Base-by-base conservation (phyloP, 2,888 invertebrate species). In the Troides oblongomaculatus region DNA sequence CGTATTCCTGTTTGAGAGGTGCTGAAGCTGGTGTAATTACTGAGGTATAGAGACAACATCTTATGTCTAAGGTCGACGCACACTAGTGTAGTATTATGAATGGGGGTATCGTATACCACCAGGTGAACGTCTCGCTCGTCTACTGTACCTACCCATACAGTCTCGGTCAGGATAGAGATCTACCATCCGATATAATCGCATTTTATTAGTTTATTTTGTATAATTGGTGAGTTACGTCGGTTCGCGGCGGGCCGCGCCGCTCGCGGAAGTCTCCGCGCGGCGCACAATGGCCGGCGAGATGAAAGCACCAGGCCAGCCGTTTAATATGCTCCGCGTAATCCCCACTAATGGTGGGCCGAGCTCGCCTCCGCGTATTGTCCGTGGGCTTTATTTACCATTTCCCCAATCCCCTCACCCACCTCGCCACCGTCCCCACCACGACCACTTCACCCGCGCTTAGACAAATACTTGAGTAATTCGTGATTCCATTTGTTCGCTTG, bases 231-330 rank as follows among this genome's bases (percentile, higher is more conserved):
- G 67, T 75, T 76, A 74, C 56, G 63, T 68, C 74, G 60, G 60
- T 61, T 65, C 46, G 67, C 61, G 43, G 23, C 39, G 43, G 69
- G 18, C 66, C 56, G 39, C 63, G 50, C 17, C 63, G 83, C 78
- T 86, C 80, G 84, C 88, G 90, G 90, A 91, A 90, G 89, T 82
- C 75, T 76, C 72, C 56, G 60, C 30, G 21, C 77, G 78, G 76
- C 72, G 80, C 84, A 90, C 90, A 90, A 90, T 90, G 79, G 89
- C 78, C 90, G 91, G 91, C 81, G 74, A 90, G 89, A 89, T 90
- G 87, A 90, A 90, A 90, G 90, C 81, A 53, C 58, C 62, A 30
- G 53, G 36, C 53, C 25, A 77, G 30, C 30, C 80, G 77, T 82
- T 87, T 87, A 89, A 85, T 88, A 88, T 88, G 88, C 89, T 86